phyloP scores from a whole-genome alignment of 2,888 invertebrate genomes.

The Isotomurus palustris region DNA sequence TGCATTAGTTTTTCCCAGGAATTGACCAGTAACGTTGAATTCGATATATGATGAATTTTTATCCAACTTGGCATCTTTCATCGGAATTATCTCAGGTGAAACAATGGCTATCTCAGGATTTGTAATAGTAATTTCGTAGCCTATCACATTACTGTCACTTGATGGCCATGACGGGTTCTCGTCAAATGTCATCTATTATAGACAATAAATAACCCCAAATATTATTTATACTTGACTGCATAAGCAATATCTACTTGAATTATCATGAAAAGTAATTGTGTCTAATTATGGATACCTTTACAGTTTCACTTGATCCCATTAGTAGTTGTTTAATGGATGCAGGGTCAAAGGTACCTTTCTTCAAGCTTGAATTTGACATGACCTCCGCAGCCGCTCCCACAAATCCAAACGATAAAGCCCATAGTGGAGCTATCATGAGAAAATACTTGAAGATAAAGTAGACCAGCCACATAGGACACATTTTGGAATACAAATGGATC shows the following conservation, averaged over 20 bases:
- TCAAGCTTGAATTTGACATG: conserved; percentile 47
- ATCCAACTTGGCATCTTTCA: too few species aligned
- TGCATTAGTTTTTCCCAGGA: conserved; percentile 48
- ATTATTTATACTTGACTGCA: too few species aligned
- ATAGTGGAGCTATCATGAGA: conserved; percentile 56
- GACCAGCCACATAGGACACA: conserved; percentile 62
- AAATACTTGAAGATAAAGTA: conserved; percentile 58
- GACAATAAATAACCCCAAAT: too few species aligned
- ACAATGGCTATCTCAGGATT: too few species aligned
- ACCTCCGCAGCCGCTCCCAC: conserved; percentile 48
- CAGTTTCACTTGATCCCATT: conserved; percentile 53
- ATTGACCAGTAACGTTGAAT: conserved; percentile 48
- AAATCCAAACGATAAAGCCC: conserved; percentile 54
- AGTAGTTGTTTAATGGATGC: conserved; percentile 49
- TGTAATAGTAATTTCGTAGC: too few species aligned
- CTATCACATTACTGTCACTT: too few species aligned
- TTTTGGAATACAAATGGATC: conserved; percentile 47
- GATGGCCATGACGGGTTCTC: too few species aligned
- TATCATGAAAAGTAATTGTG: not conserved
- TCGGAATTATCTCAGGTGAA: too few species aligned
- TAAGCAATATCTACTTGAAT: too few species aligned
- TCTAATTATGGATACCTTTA: conserved; percentile 50
- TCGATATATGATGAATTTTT: not conserved
- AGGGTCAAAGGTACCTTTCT: conserved; percentile 50
- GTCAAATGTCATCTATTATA: too few species aligned